Conservation (phyloP, 2,113 vertebrate species). For the Varanus salvator region DNA sequence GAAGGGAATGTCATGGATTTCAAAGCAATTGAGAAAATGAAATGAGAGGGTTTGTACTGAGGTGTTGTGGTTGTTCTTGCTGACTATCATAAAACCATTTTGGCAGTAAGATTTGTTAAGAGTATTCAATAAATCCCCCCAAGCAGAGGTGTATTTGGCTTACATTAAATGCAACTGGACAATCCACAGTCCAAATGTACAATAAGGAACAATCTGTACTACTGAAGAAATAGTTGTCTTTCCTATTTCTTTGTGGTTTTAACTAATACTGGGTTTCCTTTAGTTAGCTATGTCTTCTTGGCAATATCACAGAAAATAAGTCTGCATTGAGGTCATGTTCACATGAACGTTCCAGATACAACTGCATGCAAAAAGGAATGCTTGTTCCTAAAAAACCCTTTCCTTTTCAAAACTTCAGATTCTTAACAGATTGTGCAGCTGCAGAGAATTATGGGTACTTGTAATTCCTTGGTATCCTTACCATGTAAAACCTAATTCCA, state of each 20-base stretch:
- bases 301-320: constrained; percentile 26
- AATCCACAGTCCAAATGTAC: neutral
- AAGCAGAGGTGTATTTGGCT: constrained; percentile 4
- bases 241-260: constrained; percentile 25
- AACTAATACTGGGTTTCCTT: constrained; percentile 23
- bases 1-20: neutral
- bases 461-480: constrained; percentile 60
- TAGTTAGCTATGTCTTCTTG: constrained; percentile 4
- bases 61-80: constrained; percentile 11
- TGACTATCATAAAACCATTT: constrained; percentile 11
- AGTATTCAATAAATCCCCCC: neutral
- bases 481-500: constrained; percentile 67
- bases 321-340: constrained; percentile 18
- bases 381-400: constrained; percentile 46
- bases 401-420: constrained; percentile 41
- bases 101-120: neutral
- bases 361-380: constrained; percentile 6
- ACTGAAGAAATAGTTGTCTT: neutral
- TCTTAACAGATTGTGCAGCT: constrained; percentile 67
- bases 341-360: constrained; percentile 34
- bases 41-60: constrained; percentile 27
- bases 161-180: neutral
- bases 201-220: neutral
- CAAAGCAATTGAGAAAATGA: constrained; percentile 7
- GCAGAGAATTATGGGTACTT: constrained; percentile 62